Evolutionary conservation across 2,113 vertebrate species (phyloP).

Genomic region (Hemiscyllium ocellatum): DNA sequence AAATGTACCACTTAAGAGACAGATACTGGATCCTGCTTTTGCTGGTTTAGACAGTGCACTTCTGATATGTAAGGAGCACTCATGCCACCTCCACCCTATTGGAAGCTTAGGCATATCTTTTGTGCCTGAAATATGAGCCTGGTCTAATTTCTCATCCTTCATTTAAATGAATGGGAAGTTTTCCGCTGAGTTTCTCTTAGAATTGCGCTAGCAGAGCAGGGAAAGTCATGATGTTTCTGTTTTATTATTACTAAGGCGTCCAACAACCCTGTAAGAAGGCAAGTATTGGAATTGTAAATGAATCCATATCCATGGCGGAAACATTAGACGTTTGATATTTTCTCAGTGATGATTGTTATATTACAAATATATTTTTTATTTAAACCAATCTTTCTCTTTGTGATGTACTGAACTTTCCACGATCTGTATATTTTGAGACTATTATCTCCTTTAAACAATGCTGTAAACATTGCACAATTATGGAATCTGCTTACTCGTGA

Average conservation of each 20-base stretch:
- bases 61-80: not conserved
- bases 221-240: not conserved
- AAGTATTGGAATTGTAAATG: not conserved
- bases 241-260: not conserved
- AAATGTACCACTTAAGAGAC: not conserved
- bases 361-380: not conserved
- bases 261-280: not conserved
- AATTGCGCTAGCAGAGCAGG: not conserved
- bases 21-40: not conserved
- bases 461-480: not conserved
- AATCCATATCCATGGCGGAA: not conserved
- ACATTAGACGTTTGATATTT: not conserved
- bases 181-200: not conserved
- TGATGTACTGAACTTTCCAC: not conserved
- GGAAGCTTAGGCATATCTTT: not conserved
- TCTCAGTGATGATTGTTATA: not conserved
- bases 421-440: not conserved
- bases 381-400: not conserved
- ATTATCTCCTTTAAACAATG: not conserved
- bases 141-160: not conserved
- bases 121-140: not conserved
- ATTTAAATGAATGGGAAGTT: not conserved
- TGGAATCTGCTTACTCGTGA: not conserved
- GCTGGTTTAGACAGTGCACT: not conserved
- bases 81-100: not conserved